A percentile compares a stretch with the other conserved stretches of the same genome.
phyloP scores from a whole-genome alignment of 2,888 invertebrate species.

The Periphyllus acericola region DNA sequence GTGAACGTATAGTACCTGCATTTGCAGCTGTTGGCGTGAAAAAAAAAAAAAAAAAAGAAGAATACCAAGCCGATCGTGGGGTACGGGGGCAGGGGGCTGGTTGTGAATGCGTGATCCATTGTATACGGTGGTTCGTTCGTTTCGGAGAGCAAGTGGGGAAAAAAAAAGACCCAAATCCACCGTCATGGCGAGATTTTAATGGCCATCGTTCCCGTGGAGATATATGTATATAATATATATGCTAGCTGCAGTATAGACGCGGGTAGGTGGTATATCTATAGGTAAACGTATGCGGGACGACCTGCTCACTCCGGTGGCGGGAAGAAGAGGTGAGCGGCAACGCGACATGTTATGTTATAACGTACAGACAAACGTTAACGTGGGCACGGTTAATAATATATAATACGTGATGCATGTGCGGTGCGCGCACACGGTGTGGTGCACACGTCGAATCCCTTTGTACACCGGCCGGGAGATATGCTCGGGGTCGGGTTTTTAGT shows the following conservation, averaged over 20 bases:
- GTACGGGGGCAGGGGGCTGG: background rate
- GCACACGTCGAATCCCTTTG: constrained; percentile 57
- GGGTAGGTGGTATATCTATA: background rate
- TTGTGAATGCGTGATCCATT: background rate
- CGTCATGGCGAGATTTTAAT: constrained; percentile 58
- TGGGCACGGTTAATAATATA: constrained; percentile 4
- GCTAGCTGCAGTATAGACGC: background rate
- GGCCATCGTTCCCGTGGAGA: constrained; percentile 26
- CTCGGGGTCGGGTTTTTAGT: constrained; percentile 30
- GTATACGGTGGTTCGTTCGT: background rate
- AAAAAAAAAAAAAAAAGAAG: constrained; percentile 10
- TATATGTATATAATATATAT: no score
- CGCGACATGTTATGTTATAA: background rate
- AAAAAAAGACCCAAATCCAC: constrained; percentile 12
- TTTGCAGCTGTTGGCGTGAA: background rate
- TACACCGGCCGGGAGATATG: background rate
- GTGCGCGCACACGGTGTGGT: background rate
- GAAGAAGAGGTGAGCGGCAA: background rate
- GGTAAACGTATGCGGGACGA: background rate
- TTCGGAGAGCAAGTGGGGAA: background rate
- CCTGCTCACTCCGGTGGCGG: background rate
- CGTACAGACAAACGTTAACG: constrained; percentile 7
- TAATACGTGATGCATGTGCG: background rate
- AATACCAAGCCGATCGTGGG: background rate
- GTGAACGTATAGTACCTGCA: background rate